Percentiles rank a stretch among this genome's conserved stretches.
These are phyloP conservation scores for Carabus problematicus DNA, from an alignment of 2,888 invertebrate species.

Conservation along the genomic window DNA sequence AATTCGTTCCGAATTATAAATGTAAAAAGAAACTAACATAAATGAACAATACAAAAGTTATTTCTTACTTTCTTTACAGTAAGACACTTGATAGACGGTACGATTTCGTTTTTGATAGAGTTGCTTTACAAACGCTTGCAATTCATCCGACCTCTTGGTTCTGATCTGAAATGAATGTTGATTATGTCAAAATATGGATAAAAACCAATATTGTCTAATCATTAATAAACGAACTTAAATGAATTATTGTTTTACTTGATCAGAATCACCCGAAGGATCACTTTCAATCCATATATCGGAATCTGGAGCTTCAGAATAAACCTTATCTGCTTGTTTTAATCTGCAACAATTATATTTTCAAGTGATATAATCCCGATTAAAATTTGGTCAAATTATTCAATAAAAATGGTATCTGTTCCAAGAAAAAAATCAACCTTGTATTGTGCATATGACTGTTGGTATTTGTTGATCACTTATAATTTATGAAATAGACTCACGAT, in stretches of 20 bases:
- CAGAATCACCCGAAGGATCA: neutral
- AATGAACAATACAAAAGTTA: too few relatives aligned
- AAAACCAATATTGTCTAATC: too few relatives aligned
- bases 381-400: neutral
- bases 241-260: constrained; percentile 8
- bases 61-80: constrained; percentile 42
- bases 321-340: constrained; percentile 24
- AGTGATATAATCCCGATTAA: neutral
- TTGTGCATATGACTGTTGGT: neutral
- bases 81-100: constrained; percentile 43
- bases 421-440: neutral
- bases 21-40: too few relatives aligned
- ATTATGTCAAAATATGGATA: neutral
- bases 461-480: neutral
- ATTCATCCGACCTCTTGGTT: constrained; percentile 8
- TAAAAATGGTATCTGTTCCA: too few relatives aligned
- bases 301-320: constrained; percentile 23
- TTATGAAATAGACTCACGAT: constrained; percentile 41
- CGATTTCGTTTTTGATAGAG: constrained; percentile 43
- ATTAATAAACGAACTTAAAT: neutral
- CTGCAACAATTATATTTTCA: constrained; percentile 2
- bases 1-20: neutral
- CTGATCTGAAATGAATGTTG: neutral
- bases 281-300: constrained; percentile 29
- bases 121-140: constrained; percentile 29